Evolutionary conservation across 2,113 vertebrate genomes (phyloP).

Genomic region (Pao palembangensis): DNA sequence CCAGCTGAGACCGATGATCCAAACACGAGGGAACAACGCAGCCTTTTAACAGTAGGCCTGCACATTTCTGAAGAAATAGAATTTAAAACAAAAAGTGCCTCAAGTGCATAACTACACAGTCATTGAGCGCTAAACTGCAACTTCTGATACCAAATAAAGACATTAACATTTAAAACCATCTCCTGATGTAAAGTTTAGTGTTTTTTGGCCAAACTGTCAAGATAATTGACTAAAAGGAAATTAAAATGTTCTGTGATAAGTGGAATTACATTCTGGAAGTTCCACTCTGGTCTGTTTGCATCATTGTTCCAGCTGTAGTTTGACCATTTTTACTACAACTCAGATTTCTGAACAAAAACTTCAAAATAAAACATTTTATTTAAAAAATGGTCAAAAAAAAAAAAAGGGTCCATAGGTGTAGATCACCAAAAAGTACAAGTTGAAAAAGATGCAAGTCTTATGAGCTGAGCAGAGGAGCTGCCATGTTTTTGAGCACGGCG

Average conservation of each 20-base stretch:
- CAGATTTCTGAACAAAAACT: background rate
- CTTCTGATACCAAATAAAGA: too few relatives aligned
- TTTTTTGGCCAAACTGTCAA: too few relatives aligned
- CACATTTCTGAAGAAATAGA: too few relatives aligned
- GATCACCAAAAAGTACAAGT: background rate
- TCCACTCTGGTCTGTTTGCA: background rate
- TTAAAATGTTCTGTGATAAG: background rate
- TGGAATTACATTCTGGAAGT: background rate
- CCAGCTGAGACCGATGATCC: too few relatives aligned
- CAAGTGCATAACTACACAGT: too few relatives aligned
- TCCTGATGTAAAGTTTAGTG: too few relatives aligned
- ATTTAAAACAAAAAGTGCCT: too few relatives aligned
- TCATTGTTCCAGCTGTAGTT: background rate
- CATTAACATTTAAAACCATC: too few relatives aligned
- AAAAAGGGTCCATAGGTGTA: background rate
- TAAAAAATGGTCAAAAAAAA: background rate
- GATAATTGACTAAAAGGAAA: background rate
- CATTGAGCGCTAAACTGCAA: too few relatives aligned
- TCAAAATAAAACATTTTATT: background rate
- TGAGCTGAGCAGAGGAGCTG: conserved; percentile 63
- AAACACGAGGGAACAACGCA: too few relatives aligned
- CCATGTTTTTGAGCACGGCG: conserved; percentile 70
- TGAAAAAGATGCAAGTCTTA: background rate
- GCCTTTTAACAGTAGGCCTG: too few relatives aligned
- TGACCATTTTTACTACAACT: background rate